These are phyloP conservation scores for Agrochola lota DNA, from an alignment of 2,888 invertebrate species.

Conservation along the genomic window DNA sequence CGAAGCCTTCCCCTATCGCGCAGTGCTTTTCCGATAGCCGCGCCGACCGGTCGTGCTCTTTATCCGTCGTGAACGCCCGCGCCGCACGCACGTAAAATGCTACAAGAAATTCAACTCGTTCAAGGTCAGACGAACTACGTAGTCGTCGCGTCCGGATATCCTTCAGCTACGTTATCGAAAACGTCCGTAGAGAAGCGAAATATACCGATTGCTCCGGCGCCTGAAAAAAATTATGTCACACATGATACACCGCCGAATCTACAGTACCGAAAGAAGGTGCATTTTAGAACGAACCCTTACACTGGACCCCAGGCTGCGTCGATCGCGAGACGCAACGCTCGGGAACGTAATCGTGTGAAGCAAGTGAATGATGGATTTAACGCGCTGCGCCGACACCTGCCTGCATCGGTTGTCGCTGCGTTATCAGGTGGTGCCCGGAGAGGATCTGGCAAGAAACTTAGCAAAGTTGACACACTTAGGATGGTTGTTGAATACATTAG, in stretches of 20 bases:
- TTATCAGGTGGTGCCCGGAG: conserved; percentile 92
- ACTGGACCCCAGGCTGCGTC: conserved; percentile 95
- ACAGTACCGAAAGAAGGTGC: conserved; percentile 94
- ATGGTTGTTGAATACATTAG: conserved; percentile 98
- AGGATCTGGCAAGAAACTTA: conserved; percentile 95
- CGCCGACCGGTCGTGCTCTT: conserved; percentile 81
- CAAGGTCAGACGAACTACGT: conserved; percentile 91
- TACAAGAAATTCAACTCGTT: conserved; percentile 89
- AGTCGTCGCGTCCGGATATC: conserved; percentile 90
- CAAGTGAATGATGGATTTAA: conserved; percentile 98
- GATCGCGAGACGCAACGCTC: conserved; percentile 97
- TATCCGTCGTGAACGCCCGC: conserved; percentile 73
- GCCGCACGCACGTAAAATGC: conserved; percentile 86
- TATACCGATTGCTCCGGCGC: conserved; percentile 91
- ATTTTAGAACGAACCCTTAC: conserved; percentile 91
- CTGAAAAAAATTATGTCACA: conserved; percentile 89
- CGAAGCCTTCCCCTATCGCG: conserved; percentile 76
- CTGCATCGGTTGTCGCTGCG: conserved; percentile 94
- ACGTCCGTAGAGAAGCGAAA: conserved; percentile 87
- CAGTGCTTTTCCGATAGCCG: conserved; percentile 84
- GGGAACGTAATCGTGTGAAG: conserved; percentile 98
- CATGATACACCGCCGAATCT: conserved; percentile 90
- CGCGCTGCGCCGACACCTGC: conserved; percentile 96
- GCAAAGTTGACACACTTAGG: conserved; percentile 96
- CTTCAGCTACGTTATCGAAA: conserved; percentile 87